phyloP scores from a whole-genome alignment of 1,140 invertebrate species.

The Pseudachorutes palmiensis region DNA sequence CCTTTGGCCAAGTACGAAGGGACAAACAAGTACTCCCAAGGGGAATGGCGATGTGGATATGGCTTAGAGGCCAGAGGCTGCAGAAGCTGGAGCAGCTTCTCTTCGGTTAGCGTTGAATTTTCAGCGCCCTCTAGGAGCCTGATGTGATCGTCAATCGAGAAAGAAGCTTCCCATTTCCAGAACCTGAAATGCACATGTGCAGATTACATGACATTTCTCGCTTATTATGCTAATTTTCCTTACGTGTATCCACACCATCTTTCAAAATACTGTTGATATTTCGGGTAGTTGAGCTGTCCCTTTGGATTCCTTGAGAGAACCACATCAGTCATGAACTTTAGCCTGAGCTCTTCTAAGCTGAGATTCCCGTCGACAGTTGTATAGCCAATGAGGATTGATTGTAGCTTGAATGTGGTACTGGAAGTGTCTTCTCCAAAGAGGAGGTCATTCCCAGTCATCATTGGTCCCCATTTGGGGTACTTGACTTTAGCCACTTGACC shows the following conservation, averaged over 20 bases:
- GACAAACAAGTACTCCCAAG: slow-evolving; percentile 1
- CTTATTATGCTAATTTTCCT: background rate
- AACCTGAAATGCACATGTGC: background rate
- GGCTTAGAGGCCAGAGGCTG: background rate
- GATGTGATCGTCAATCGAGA: slow-evolving; percentile 20
- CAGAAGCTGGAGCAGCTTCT: background rate
- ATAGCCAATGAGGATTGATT: background rate
- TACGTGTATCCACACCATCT: slow-evolving; percentile 1
- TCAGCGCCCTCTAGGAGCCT: background rate
- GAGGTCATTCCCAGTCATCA: background rate
- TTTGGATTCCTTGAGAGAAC: background rate
- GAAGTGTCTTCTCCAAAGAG: background rate
- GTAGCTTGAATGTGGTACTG: background rate
- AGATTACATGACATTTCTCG: background rate
- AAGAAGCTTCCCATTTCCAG: slow-evolving; percentile 24
- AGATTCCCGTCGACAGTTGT: background rate
- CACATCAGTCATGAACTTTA: background rate
- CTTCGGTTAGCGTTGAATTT: background rate
- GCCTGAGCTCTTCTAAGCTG: background rate
- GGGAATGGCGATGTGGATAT: background rate
- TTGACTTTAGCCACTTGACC: background rate
- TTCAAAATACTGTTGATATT: background rate
- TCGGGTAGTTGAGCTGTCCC: background rate
- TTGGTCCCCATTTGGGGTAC: background rate
- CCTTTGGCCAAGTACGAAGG: background rate